phyloP scores from a whole-genome alignment of 2,888 invertebrate genomes.

The Cheilosia impressa region DNA sequence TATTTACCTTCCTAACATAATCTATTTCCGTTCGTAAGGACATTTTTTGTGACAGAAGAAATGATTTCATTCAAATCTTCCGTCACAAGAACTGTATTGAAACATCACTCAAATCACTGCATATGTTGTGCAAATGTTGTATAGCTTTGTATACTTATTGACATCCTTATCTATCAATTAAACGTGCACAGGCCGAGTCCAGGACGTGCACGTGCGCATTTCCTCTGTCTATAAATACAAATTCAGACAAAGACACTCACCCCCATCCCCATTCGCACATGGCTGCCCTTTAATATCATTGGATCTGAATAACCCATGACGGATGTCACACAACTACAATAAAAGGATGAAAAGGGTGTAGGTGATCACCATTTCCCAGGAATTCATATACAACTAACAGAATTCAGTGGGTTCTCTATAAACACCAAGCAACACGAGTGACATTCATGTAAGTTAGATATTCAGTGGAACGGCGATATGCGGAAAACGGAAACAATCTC shows the following conservation, averaged over 20 bases:
- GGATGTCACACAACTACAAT: slow-evolving; percentile 49
- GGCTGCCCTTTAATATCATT: slow-evolving; percentile 42
- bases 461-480: slow-evolving; percentile 41
- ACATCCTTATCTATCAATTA: slow-evolving; percentile 69
- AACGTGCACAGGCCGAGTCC: slow-evolving; percentile 9
- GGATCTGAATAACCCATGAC: slow-evolving; percentile 44
- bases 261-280: slow-evolving; percentile 26
- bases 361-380: slow-evolving; percentile 2
- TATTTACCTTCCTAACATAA: background rate
- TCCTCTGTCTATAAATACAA: background rate
- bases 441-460: slow-evolving; percentile 47
- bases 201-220: slow-evolving; percentile 12
- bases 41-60: slow-evolving; percentile 2
- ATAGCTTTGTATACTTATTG: slow-evolving; percentile 34
- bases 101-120: slow-evolving; percentile 12
- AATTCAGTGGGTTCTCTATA: slow-evolving; percentile 38
- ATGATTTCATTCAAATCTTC: slow-evolving; percentile 1
- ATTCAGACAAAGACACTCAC: background rate
- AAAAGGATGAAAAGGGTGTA: background rate
- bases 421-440: slow-evolving; percentile 31
- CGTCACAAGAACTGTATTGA: no score
- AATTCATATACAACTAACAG: slow-evolving; percentile 23
- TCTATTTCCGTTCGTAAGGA: background rate
- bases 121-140: background rate
- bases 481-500: slow-evolving; percentile 40